These are phyloP conservation scores for Tipula lateralis DNA, from an alignment of 2,888 invertebrate genomes.

Conservation along the genomic window DNA sequence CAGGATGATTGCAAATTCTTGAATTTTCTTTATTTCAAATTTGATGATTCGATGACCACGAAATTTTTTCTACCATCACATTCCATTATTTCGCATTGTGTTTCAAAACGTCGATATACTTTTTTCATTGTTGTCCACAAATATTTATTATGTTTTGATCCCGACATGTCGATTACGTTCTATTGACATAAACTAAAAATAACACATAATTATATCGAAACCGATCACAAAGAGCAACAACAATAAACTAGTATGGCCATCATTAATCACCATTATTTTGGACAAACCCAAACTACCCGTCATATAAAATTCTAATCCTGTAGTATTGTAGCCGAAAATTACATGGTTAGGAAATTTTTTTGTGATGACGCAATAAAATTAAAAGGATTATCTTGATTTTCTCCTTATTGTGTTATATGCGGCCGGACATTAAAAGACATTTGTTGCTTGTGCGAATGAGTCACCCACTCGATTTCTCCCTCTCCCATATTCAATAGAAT, in stretches of 20 bases:
- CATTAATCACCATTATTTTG: background rate
- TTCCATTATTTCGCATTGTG: background rate
- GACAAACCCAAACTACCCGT: background rate
- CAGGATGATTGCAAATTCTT: no score
- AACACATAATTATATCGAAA: background rate
- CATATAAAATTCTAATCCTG: background rate
- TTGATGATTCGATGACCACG: no score
- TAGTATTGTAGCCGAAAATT: background rate
- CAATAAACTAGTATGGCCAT: background rate
- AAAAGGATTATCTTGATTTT: conserved; percentile 19
- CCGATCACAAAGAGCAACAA: background rate
- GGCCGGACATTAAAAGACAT: conserved; percentile 9
- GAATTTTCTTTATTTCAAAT: no score
- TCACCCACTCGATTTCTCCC: background rate
- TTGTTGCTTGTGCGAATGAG: background rate
- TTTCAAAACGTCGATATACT: background rate
- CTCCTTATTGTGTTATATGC: background rate
- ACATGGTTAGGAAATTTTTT: background rate
- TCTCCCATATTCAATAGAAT: background rate
- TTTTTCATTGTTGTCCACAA: background rate
- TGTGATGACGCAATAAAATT: background rate
- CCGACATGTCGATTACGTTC: background rate
- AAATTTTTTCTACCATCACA: no score
- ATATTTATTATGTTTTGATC: background rate
- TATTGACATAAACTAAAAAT: background rate